Percentiles rank a stretch among this genome's conserved stretches.
Conservation (phyloP, 2,113 vertebrate genomes). For the Cottus gobio region DNA sequence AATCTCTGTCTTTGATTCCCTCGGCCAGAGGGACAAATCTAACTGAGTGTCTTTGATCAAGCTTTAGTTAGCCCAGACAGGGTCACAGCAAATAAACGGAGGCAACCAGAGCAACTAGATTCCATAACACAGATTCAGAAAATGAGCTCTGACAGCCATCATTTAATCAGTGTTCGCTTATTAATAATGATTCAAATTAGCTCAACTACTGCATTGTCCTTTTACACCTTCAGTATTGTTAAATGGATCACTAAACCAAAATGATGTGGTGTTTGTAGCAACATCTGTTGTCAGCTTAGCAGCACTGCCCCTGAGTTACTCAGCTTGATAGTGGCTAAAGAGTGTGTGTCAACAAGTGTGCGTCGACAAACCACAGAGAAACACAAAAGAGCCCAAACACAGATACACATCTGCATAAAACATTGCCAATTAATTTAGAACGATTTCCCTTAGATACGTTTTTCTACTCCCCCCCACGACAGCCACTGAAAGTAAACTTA, state of each 20-base stretch:
- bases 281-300: slow-evolving; percentile 2
- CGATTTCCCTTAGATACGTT: slow-evolving; percentile 17
- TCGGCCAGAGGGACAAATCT: not conserved
- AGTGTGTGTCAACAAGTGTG: slow-evolving; percentile 2
- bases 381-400: not conserved
- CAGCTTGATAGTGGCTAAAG: slow-evolving; percentile 15
- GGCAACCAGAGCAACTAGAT: not conserved
- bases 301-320: slow-evolving; percentile 1
- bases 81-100: not conserved
- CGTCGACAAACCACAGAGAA: slow-evolving; percentile 9
- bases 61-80: not conserved
- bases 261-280: not conserved
- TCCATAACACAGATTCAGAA: not conserved
- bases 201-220: not conserved
- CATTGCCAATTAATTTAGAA: slow-evolving; percentile 58
- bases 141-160: not conserved
- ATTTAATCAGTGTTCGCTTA: slow-evolving; percentile 4
- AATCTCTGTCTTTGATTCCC: not conserved
- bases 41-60: not conserved
- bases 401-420: slow-evolving; percentile 33
- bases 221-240: slow-evolving; percentile 9
- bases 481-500: slow-evolving; percentile 63
- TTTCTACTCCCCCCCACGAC: not conserved
- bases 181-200: slow-evolving; percentile 24
- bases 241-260: slow-evolving; percentile 1